A percentile compares a stretch with the other conserved stretches of the same genome.
phyloP scores from a whole-genome alignment of 2,113 vertebrate genomes.

The Catharus bicknelli region DNA sequence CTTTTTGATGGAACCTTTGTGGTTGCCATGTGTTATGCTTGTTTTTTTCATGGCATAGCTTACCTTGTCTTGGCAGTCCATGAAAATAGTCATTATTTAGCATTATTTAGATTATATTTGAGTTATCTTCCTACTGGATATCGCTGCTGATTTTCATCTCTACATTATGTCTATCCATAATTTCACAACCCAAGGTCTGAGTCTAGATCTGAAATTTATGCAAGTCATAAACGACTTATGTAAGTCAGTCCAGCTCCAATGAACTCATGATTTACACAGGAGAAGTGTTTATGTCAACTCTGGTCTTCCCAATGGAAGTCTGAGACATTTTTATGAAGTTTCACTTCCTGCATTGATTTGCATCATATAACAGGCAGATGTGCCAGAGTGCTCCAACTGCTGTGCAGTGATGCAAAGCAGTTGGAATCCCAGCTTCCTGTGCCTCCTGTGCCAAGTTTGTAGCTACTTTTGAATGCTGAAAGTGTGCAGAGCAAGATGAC shows the following conservation, averaged over 20 bases:
- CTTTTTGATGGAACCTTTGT: neutral
- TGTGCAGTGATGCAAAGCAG: neutral
- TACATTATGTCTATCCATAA: neutral
- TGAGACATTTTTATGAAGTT: conserved; percentile 1
- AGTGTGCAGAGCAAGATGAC: neutral
- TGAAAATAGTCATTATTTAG: neutral
- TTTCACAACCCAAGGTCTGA: neutral
- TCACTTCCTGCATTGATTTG: conserved; percentile 9
- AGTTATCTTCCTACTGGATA: neutral
- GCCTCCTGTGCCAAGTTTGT: neutral
- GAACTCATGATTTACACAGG: neutral
- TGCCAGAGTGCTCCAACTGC: neutral
- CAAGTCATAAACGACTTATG: neutral
- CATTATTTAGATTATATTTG: neutral
- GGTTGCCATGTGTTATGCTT: neutral
- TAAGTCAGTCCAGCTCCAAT: neutral
- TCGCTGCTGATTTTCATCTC: neutral
- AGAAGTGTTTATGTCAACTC: neutral
- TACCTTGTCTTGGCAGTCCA: neutral
- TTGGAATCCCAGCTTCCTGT: neutral
- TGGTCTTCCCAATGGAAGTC: neutral
- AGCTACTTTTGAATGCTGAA: neutral
- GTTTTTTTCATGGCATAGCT: neutral
- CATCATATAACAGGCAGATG: neutral
- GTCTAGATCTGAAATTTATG: neutral